Evolutionary conservation across 2,113 vertebrate species (phyloP).

Genomic region (Melanostigma gelatinosum): DNA sequence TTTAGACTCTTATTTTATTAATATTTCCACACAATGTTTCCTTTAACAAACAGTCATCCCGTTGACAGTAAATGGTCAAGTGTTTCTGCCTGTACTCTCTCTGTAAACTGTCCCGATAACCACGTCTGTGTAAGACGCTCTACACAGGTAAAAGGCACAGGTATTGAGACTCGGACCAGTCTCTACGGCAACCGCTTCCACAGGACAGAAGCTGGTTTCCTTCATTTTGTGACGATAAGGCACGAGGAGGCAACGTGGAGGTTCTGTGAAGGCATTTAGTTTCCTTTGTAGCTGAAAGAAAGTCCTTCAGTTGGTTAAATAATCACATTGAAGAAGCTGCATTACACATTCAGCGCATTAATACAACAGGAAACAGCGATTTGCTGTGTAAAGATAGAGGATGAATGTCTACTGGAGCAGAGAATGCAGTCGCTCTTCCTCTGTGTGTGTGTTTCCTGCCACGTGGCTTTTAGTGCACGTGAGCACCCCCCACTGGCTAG

Average conservation of each 20-base stretch:
- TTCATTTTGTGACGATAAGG: conserved; percentile 7
- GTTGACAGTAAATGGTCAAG: background rate
- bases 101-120: background rate
- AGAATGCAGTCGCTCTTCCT: background rate
- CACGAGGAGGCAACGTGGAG: conserved; percentile 5
- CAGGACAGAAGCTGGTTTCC: background rate
- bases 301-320: conserved; percentile 9
- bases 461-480: background rate
- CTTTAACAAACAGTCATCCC: background rate
- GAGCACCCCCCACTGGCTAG: too few species aligned
- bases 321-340: conserved; percentile 11
- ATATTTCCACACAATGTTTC: conserved; percentile 35
- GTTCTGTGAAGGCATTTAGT: conserved; percentile 30
- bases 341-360: background rate
- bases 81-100: background rate
- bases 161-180: conserved; percentile 7
- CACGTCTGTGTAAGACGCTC: background rate
- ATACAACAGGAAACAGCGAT: background rate
- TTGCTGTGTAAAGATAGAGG: background rate
- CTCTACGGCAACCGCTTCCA: conserved; percentile 24
- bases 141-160: conserved; percentile 18
- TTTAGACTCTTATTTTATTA: conserved; percentile 31
- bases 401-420: background rate
- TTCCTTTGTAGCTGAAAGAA: background rate
- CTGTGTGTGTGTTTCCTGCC: background rate